These are phyloP conservation scores for Chelonoidis abingdonii DNA, from an alignment of 2,113 vertebrate species.

Conservation along the genomic window DNA sequence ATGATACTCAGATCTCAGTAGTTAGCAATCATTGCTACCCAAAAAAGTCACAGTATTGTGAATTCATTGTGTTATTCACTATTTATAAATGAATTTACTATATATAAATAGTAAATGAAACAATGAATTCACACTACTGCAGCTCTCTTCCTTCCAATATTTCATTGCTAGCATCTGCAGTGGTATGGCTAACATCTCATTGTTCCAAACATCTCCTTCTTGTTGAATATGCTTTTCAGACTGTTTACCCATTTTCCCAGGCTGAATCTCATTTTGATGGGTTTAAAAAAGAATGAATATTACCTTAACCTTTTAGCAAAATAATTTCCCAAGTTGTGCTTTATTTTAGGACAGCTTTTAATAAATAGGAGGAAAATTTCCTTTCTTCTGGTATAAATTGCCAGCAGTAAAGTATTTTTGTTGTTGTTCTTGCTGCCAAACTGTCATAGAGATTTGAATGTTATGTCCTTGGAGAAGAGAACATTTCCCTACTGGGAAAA, in stretches of 20 bases:
- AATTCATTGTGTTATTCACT: too few species aligned
- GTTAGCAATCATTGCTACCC: too few species aligned
- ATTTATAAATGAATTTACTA: too few species aligned
- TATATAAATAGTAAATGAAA: background rate
- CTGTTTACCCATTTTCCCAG: background rate
- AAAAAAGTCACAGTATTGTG: too few species aligned
- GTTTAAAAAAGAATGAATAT: background rate
- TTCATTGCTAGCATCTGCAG: background rate
- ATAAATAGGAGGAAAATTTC: slow-evolving; percentile 65
- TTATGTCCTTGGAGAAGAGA: slow-evolving; percentile 62
- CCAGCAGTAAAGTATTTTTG: slow-evolving; percentile 65
- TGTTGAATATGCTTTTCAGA: background rate
- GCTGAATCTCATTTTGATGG: slow-evolving; percentile 2
- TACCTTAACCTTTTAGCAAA: background rate
- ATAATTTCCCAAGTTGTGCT: slow-evolving; percentile 33
- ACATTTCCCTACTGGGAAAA: slow-evolving; percentile 28
- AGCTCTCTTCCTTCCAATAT: background rate
- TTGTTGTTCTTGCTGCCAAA: slow-evolving; percentile 61
- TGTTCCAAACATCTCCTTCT: background rate
- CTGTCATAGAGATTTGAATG: slow-evolving; percentile 52
- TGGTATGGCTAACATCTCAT: background rate
- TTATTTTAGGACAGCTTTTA: slow-evolving; percentile 53
- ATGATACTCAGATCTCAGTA: too few species aligned
- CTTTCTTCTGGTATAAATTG: slow-evolving; percentile 49
- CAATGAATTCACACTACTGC: background rate